A percentile compares a stretch with the other conserved stretches of the same genome.
Conservation (phyloP, 1,140 invertebrate species). For the Aplysia californica region DNA sequence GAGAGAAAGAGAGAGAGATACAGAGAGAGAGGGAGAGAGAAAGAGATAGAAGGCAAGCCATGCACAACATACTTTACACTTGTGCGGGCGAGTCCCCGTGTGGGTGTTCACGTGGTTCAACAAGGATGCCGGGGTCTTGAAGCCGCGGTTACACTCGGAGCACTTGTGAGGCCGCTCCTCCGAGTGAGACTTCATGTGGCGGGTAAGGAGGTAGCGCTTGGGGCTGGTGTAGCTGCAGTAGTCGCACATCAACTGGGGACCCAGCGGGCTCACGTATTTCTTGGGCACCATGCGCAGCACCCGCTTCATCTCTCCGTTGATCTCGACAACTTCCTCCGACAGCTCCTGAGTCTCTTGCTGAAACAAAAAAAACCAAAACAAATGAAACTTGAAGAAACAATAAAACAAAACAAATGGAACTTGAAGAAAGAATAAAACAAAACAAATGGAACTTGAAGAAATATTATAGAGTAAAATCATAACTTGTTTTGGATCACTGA, state of each 20-base stretch:
- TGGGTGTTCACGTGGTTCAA: conserved; percentile 98
- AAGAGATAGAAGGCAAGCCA: too few relatives aligned
- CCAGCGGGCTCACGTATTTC: conserved; percentile 1
- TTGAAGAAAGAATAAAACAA: too few relatives aligned
- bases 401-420: too few relatives aligned
- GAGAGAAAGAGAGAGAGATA: too few relatives aligned
- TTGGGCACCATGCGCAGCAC: conserved; percentile 17
- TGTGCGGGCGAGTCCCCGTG: conserved; percentile 90
- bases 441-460: too few relatives aligned
- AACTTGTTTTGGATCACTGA: too few relatives aligned
- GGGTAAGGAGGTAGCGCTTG: conserved; percentile 87
- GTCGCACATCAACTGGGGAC: conserved; percentile 76
- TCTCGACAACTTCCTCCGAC: not conserved
- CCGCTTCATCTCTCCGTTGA: conserved; percentile 18
- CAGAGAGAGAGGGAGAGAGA: too few relatives aligned
- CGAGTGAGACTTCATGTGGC: conserved; percentile 96
- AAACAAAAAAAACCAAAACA: not conserved
- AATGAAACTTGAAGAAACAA: too few relatives aligned
- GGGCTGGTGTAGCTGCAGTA: conserved; percentile 92
- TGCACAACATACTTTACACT: conserved; percentile 90
- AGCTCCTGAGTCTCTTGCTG: conserved; percentile 21
- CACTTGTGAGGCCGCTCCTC: conserved; percentile 96
- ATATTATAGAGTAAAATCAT: too few relatives aligned
- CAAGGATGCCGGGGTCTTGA: conserved; percentile 92
- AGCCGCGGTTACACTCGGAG: conserved; percentile 92